Base-by-base conservation (phyloP, 2,888 invertebrate species). In the Apotomis capreana region DNA sequence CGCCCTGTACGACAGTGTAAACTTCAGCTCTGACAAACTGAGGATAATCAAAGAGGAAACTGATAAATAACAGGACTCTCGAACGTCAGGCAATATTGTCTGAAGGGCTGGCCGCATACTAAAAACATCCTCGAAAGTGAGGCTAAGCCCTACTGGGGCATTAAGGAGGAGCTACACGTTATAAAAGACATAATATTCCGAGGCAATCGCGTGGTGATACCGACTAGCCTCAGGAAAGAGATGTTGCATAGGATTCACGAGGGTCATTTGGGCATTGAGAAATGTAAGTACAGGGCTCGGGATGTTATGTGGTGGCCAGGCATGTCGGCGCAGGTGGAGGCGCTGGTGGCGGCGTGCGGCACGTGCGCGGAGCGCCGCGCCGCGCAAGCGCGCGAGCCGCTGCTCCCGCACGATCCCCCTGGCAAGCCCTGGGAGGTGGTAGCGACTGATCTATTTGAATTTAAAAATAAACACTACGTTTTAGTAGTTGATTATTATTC, bases 281-380 rank as follows among this genome's bases (percentile, higher is more conserved):
- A 52, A 52, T 52, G 52, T 12, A 75, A 70, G 64, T 69, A 74
- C 37, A 75, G 75, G 70, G 76, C 77, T 70, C 67, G 72, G 1
- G 74, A 70, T 9, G 52, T 74, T 10, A 63, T 75, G 59, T 76
- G 70, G 59, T 76, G 75, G 76, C 75, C 74, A 1, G 74, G 73
- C 26, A 69, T 76, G 54, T 55, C 44, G 12, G 64, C 49, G 12
- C 68, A 74, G 10, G 73, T 75, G n/a, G 67, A 73, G 65, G 44
- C 61, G 8, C 49, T 55, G 26, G 74, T 72, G 37, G 6, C 13
- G 13, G 46, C 46, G 36, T 74, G 74, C 64, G 49, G 37, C 15
- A 10, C 65, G 51, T 74, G 73, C 58, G 65, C 61, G 5, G 62
- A 46, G 26, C 68, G 63, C 15, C 71, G 71, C 26, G 69, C 57